Evolutionary conservation across 2,888 invertebrate species (phyloP).

Genomic region (Adineta ricciae): DNA sequence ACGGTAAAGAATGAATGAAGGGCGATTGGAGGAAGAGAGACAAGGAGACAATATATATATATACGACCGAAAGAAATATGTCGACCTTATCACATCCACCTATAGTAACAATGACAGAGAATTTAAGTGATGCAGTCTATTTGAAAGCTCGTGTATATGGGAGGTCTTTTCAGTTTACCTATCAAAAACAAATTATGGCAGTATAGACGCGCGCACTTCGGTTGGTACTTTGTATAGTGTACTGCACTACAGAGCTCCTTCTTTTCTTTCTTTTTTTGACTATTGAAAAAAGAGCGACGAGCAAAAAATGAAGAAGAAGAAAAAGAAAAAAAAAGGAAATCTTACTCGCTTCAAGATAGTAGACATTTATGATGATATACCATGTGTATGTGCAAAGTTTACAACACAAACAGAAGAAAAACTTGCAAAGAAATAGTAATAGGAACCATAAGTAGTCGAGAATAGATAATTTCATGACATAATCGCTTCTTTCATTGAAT

Average conservation of each 20-base stretch:
- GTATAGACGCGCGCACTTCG: neutral
- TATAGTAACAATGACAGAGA: neutral
- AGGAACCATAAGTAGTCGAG: neutral
- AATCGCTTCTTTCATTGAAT: neutral
- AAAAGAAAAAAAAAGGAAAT: neutral
- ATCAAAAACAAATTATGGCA: neutral
- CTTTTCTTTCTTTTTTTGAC: neutral
- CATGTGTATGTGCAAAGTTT: neutral
- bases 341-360: neutral
- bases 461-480: too few relatives aligned
- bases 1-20: neutral
- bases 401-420: neutral
- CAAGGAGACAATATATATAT: neutral
- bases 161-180: neutral
- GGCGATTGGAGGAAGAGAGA: neutral
- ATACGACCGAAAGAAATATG: neutral
- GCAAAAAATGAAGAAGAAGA: neutral
- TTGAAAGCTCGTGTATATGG: neutral
- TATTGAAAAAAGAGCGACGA: neutral
- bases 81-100: neutral
- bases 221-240: neutral
- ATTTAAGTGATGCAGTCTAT: neutral
- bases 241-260: neutral
- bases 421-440: neutral
- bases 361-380: slow-evolving; percentile 7